Base-by-base conservation (phyloP, 2,113 vertebrate genomes). In the Bubo scandiacus region DNA sequence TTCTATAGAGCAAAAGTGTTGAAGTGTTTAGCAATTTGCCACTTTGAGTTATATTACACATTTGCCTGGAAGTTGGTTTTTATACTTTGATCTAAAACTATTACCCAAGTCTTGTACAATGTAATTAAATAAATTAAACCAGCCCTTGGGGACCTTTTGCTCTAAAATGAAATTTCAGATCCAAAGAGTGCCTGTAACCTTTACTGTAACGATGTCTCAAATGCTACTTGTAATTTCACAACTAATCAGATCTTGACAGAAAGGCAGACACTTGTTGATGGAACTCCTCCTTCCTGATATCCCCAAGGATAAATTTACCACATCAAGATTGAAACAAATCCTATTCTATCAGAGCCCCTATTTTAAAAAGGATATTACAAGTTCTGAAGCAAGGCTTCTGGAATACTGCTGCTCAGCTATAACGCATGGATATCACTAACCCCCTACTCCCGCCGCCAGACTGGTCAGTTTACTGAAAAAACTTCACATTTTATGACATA, bases 111-210 rank as follows among this genome's bases (percentile, higher is more conserved):
- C 96, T 97, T 98, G 89, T 91, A 97, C 68, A 66, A 86, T 90
- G 67, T 98, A 98, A 98, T 98, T 98, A 98, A 98, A 98, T 98
- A 98, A 98, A 97, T 97, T 97, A 97, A 97, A 97, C 81, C 87
- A 97, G 92, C 96, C 98, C 98, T 94, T 91, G 90, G 97, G 98
- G 97, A 97, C 94, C 96, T 96, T 95, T 97, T 96, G 89, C 95
- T 98, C 79, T 82, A 92, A 97, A 98, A 98, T 97, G 97, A 97
- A 98, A 98, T 98, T 98, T 98, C 65, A 96, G 96, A 97, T 92
- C 95, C 97, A 95, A 96, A 89, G 88, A 97, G 94, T 55, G 95
- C 95, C 90, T 89, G 94, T 96, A 98, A 98, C 97, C 96, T 97
- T 98, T 98, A 95, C 96, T 85, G 94, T 96, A 97, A 93, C 96